Base-by-base conservation (phyloP, 2,113 vertebrate genomes). In the Coturnix japonica region DNA sequence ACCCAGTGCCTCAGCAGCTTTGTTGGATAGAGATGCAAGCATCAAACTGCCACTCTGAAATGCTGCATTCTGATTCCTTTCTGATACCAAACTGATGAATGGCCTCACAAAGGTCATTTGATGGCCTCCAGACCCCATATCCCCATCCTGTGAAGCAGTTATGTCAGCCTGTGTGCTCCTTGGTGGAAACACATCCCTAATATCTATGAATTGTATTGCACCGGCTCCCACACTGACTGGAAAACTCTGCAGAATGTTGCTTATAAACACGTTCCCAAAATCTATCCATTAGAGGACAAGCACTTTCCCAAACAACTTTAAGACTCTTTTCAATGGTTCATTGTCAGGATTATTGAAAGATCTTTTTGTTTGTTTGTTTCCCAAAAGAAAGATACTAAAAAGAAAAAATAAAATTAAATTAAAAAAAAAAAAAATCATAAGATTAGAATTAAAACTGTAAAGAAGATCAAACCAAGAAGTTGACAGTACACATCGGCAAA, bases 1-100 rank as follows among this genome's bases (percentile, higher is more conserved):
- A 31, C 41, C 57, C 16, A 66, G 41, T 37, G 54, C 33, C 85
- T 88, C 78, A 51, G 39, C 35, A 73, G 39, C 18, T 20, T 43
- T 67, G 18, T 11, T 71, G 60, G 17, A 13, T 69, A 23, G 6
- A n/a, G 81, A 69, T 0, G 23, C 46, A 20, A 81, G 43, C 66
- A 85, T 67, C 91, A 67, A 73, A 37, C 4, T 49, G 60, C 46
- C 64, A 13, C 41, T 63, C 0, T 5, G 51, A 81, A 71, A 31
- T 23, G 17, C 35, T 80, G 74, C 60, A 19, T 14, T 90, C 21
- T 46, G 10, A 51, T 22, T 15, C 14, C 25, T 41, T 19, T 60
- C 28, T 23, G 20, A 22, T 28, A 33, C 4, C 2, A 1, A 53
- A 19, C 0, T 10, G 43, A 37, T 30, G 25, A 5, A 11, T 75